These are phyloP conservation scores for Steinernema scapterisci DNA, from an alignment of 2,888 invertebrate genomes.

Conservation along the genomic window DNA sequence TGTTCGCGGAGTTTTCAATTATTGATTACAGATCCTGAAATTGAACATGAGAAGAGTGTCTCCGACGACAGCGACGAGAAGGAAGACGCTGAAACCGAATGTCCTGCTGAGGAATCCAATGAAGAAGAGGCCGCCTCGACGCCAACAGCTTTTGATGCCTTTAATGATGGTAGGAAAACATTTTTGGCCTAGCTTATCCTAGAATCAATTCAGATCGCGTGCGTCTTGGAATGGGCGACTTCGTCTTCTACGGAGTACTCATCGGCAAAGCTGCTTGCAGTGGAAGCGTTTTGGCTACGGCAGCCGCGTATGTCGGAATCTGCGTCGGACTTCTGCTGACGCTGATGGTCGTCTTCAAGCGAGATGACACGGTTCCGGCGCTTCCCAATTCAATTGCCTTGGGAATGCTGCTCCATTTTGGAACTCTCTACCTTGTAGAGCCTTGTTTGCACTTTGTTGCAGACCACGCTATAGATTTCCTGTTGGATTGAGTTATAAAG, in stretches of 20 bases:
- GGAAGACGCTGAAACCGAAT: slow-evolving; percentile 23
- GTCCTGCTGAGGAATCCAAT: not conserved
- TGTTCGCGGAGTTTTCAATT: too few relatives aligned
- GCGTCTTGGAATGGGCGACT: slow-evolving; percentile 62
- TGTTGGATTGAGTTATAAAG: not conserved
- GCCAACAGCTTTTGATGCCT: slow-evolving; percentile 46
- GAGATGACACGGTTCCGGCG: slow-evolving; percentile 53
- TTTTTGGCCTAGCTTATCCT: not conserved
- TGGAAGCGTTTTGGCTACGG: slow-evolving; percentile 49
- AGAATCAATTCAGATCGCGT: slow-evolving; percentile 45
- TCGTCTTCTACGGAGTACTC: slow-evolving; percentile 62
- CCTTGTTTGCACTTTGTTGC: slow-evolving; percentile 3
- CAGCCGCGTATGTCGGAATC: slow-evolving; percentile 49
- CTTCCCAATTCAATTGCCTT: slow-evolving; percentile 53
- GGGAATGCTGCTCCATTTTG: slow-evolving; percentile 50
- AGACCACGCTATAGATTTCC: not conserved
- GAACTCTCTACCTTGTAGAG: slow-evolving; percentile 38
- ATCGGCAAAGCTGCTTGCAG: slow-evolving; percentile 55
- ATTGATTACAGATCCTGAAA: not conserved
- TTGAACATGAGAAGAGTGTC: not conserved
- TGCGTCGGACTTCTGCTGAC: slow-evolving; percentile 53
- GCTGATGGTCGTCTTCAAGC: slow-evolving; percentile 47
- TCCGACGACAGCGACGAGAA: slow-evolving; percentile 14
- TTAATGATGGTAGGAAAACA: slow-evolving; percentile 42
- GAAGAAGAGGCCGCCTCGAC: slow-evolving; percentile 6